These are phyloP conservation scores for Casuarius casuarius DNA, from an alignment of 2,113 vertebrate genomes.

Conservation along the genomic window DNA sequence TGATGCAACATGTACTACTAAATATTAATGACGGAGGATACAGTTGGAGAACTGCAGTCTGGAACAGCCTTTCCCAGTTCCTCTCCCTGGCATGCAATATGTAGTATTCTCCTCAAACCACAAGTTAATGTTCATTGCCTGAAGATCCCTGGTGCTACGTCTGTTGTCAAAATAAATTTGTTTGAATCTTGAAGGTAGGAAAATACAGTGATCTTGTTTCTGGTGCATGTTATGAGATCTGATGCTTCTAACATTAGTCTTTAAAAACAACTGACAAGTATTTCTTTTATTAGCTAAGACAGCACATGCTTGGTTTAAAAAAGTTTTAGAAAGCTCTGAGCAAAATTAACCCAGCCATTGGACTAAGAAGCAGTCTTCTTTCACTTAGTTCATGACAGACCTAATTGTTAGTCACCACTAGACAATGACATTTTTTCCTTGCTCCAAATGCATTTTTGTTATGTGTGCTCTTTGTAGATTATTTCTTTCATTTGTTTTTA, in stretches of 20 bases:
- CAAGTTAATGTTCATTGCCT: not conserved
- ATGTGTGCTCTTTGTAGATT: not conserved
- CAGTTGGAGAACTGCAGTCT: not conserved
- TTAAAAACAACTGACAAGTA: not conserved
- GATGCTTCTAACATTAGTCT: not conserved
- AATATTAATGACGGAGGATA: constrained; percentile 19
- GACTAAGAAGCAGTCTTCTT: not conserved
- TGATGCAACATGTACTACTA: constrained; percentile 57
- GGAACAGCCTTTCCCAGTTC: constrained; percentile 17
- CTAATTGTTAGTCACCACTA: not conserved
- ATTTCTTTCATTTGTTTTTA: not conserved
- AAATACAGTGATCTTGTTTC: not conserved
- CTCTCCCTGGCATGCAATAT: not conserved
- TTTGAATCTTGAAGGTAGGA: not conserved
- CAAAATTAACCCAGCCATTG: not conserved
- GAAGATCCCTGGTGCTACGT: not conserved
- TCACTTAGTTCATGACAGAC: not conserved
- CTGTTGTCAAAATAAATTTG: not conserved
- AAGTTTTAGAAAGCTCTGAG: not conserved
- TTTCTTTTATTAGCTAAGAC: not conserved
- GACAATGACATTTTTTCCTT: not conserved
- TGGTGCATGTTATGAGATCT: not conserved
- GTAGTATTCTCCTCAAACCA: not conserved
- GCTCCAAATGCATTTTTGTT: not conserved
- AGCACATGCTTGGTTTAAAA: not conserved